Evolutionary conservation across 2,113 vertebrate genomes (phyloP), one percentile per base, ranked within the genome.

Genomic region (Syngnathus typhle): DNA sequence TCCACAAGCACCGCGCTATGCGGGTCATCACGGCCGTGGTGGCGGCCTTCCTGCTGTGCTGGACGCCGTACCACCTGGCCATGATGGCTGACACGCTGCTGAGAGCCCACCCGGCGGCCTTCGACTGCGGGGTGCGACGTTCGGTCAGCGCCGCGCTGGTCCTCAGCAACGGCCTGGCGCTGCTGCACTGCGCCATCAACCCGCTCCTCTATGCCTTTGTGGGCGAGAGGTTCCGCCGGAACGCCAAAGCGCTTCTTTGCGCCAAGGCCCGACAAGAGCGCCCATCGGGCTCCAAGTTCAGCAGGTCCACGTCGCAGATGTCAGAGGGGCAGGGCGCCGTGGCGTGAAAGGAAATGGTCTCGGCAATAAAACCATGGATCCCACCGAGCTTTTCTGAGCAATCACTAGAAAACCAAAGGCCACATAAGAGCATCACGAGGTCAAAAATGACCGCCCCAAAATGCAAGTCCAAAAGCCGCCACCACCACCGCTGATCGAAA

Each of bases 161-260:
- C 0, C 7, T 70, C 1, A 91, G 87, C 3, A 70, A 82, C 67
- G 65, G 38, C 61, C 52, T 93, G 60, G 90, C 85, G 21, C 85
- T 92, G 71, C 1, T 88, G 15, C 91, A 93, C 83, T 88, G 90
- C 82, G 90, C 87, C 75, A 74, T 92, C 68, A 93, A 93, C 69
- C 92, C 92, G 0, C 67, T 92, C 64, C 77, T 93, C 58, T 93
- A 93, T 0, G 91, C 89, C 21, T 91, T 93, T 0, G 84, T 93
- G 19, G 91, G 89, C 4, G 78, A 88, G 78, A 93, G 90, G 83
- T 93, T 93, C 86, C 80, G 90, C 71, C 82, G 18, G 0, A 91
- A 86, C 38, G 68, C 90, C 72, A 12, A 6, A 13, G 63, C 64
- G 18, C 59, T 92, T 18, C 32, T 92, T 13, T 41, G 69, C 2